A percentile compares a stretch with the other conserved stretches of the same genome.
These are phyloP conservation scores for Neuroscelio doddi DNA, from an alignment of 2,888 invertebrate species.

Conservation along the genomic window DNA sequence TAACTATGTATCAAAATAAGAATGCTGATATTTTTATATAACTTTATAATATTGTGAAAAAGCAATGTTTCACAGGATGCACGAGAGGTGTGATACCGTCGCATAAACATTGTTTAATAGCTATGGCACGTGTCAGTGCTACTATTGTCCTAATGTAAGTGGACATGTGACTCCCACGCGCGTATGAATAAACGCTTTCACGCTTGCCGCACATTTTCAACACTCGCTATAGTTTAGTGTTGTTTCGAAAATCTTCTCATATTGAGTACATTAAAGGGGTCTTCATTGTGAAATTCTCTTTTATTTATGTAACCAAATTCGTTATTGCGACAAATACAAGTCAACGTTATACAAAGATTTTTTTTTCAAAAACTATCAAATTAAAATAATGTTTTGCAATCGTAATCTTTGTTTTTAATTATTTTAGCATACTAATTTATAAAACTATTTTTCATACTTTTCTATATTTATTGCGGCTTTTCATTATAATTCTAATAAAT, in stretches of 20 bases:
- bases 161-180: constrained; percentile 41
- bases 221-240: constrained; percentile 30
- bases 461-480: too few relatives aligned
- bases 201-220: constrained; percentile 34
- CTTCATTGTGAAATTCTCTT: constrained; percentile 19
- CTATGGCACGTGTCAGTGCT: constrained; percentile 45
- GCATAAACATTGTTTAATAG: constrained; percentile 52
- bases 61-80: constrained; percentile 35
- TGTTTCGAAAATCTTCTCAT: background rate
- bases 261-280: constrained; percentile 27
- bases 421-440: too few relatives aligned
- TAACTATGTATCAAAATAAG: too few relatives aligned
- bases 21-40: too few relatives aligned
- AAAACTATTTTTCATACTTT: too few relatives aligned
- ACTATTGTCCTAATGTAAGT: constrained; percentile 39
- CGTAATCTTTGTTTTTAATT: too few relatives aligned
- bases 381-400: too few relatives aligned
- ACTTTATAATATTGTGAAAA: constrained; percentile 1
- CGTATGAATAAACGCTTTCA: constrained; percentile 32
- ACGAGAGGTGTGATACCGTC: constrained; percentile 44
- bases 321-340: too few relatives aligned
- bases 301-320: too few relatives aligned
- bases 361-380: too few relatives aligned
- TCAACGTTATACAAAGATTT: too few relatives aligned
- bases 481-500: too few relatives aligned